Conservation (phyloP, 2,113 vertebrate genomes). For the Grallaria varia region DNA sequence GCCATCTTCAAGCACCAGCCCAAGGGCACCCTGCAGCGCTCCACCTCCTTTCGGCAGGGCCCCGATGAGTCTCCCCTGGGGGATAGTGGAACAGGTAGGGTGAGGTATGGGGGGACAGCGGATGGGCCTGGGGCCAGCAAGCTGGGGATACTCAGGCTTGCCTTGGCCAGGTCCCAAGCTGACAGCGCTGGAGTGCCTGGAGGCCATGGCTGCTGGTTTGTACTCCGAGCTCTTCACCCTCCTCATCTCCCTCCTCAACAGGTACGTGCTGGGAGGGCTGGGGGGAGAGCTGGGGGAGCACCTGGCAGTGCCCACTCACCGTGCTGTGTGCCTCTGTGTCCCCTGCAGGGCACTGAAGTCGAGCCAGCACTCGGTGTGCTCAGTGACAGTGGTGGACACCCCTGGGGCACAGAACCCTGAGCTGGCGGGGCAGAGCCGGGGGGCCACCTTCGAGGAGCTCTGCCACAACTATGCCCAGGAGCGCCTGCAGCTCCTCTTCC, state of each 20-base stretch:
- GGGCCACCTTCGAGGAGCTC: constrained; percentile 94
- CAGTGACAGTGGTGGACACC: constrained; percentile 93
- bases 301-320: accelerated
- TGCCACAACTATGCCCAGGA: constrained; percentile 98
- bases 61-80: constrained; percentile 69
- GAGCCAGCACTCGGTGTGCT: constrained; percentile 93
- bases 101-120: accelerated
- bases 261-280: constrained; percentile 52
- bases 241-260: constrained; percentile 93
- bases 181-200: constrained; percentile 91
- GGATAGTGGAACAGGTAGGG: constrained; percentile 45
- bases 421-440: constrained; percentile 79
- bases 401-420: constrained; percentile 94
- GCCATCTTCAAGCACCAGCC: constrained; percentile 92
- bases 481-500: constrained; percentile 92
- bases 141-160: neutral
- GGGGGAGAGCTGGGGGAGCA: accelerated
- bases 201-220: constrained; percentile 90
- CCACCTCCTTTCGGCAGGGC: constrained; percentile 91
- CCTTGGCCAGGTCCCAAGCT: constrained; percentile 81
- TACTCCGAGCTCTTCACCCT: constrained; percentile 94
- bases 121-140: accelerated
- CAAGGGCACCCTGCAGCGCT: constrained; percentile 87
- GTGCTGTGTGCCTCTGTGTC: neutral
- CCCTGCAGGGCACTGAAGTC: constrained; percentile 89